Conservation (phyloP, 2,888 invertebrate species). For the Scaptomyza cyrtandrae region DNA sequence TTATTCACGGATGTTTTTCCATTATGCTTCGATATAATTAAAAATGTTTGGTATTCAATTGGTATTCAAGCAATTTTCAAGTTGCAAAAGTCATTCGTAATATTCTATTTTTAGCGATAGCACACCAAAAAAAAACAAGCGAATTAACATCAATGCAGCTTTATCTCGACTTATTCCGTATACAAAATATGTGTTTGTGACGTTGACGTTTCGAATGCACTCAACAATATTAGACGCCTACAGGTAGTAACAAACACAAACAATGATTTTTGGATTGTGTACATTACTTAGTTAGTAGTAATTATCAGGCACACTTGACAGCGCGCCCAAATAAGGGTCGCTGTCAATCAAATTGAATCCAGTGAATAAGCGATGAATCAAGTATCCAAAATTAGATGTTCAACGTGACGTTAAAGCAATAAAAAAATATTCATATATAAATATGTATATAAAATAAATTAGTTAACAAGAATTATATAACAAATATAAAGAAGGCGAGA, state of each 20-base stretch:
- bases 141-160: constrained; percentile 49
- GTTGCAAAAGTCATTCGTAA: constrained; percentile 58
- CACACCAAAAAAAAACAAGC: neutral
- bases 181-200: constrained; percentile 28
- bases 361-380: too few species aligned
- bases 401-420: too few species aligned
- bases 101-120: constrained; percentile 57
- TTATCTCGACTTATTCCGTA: constrained; percentile 19
- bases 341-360: constrained; percentile 52
- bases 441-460: neutral
- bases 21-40: constrained; percentile 22
- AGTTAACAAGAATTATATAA: too few species aligned
- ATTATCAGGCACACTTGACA: constrained; percentile 60
- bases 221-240: constrained; percentile 41
- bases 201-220: constrained; percentile 58
- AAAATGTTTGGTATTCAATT: constrained; percentile 37
- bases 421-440: too few species aligned
- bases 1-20: constrained; percentile 49
- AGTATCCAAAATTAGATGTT: constrained; percentile 1
- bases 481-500: constrained; percentile 54
- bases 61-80: constrained; percentile 57
- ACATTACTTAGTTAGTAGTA: constrained; percentile 42
- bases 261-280: constrained; percentile 37
- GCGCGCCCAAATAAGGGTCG: constrained; percentile 60
- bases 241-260: constrained; percentile 23